A percentile compares a stretch with the other conserved stretches of the same genome.
phyloP scores from a whole-genome alignment of 2,797 vertebrate genomes.

The Melanotaenia trifasciata region DNA sequence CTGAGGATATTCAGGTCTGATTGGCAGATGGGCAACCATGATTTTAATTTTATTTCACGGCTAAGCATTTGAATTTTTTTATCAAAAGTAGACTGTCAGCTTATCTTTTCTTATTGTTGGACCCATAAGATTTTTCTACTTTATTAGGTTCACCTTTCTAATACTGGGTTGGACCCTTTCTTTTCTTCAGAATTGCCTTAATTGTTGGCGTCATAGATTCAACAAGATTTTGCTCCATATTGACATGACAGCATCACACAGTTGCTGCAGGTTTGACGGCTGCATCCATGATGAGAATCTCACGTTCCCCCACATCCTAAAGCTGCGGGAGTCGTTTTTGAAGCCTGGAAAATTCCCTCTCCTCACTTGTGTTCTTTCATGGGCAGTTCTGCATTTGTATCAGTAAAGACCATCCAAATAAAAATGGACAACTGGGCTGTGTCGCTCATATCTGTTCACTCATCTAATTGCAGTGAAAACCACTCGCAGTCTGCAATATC shows the following conservation, averaged over 20 bases:
- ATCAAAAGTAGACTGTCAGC: neutral
- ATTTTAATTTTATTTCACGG: neutral
- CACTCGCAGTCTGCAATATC: too few relatives aligned
- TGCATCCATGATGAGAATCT: too few relatives aligned
- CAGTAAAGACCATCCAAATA: neutral
- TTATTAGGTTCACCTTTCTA: too few relatives aligned
- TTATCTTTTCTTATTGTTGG: neutral
- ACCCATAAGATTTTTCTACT: neutral
- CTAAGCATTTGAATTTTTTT: neutral
- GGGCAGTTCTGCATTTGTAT: slow-evolving; percentile 13
- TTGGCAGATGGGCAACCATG: neutral
- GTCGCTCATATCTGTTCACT: too few relatives aligned
- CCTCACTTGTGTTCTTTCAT: slow-evolving; percentile 17
- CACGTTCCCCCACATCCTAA: too few relatives aligned
- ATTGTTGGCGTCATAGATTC: too few relatives aligned
- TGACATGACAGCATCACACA: too few relatives aligned
- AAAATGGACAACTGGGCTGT: slow-evolving; percentile 5
- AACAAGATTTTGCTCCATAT: too few relatives aligned
- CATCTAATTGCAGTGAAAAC: neutral
- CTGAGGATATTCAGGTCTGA: slow-evolving; percentile 1
- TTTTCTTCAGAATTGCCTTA: too few relatives aligned
- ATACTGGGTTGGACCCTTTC: too few relatives aligned
- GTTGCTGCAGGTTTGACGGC: too few relatives aligned
- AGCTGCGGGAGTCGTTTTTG: slow-evolving; percentile 12
- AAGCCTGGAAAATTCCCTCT: slow-evolving; percentile 11